These are phyloP conservation scores for Labeo catla DNA, from an alignment of 2,113 vertebrate genomes.

Conservation along the genomic window DNA sequence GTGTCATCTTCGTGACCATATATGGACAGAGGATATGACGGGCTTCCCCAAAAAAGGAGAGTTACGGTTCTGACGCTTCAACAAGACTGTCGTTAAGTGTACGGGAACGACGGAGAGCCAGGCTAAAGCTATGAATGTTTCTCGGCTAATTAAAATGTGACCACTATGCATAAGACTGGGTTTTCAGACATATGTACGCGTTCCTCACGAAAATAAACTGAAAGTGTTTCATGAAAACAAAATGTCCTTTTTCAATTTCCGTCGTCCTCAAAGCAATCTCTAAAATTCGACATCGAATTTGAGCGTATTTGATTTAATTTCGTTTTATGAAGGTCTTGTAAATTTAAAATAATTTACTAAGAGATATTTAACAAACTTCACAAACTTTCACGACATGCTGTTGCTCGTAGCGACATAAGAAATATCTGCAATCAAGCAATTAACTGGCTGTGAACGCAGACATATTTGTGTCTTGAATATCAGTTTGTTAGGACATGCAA, in stretches of 20 bases:
- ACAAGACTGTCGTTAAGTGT: slow-evolving; percentile 67
- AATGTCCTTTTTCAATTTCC: background rate
- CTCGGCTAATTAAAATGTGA: slow-evolving; percentile 13
- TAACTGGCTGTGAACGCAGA: background rate
- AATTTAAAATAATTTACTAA: background rate
- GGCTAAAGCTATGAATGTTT: background rate
- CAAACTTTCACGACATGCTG: background rate
- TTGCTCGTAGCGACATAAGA: background rate
- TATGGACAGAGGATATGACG: slow-evolving; percentile 97
- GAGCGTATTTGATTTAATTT: background rate
- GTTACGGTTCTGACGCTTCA: slow-evolving; percentile 84
- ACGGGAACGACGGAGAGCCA: slow-evolving; percentile 26
- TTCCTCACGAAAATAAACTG: background rate
- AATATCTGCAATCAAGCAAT: background rate
- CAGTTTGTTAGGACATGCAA: background rate
- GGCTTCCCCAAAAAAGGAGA: slow-evolving; percentile 88
- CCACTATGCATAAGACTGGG: background rate
- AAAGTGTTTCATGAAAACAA: background rate
- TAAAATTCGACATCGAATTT: background rate
- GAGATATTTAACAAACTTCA: background rate
- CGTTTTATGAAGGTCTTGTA: background rate
- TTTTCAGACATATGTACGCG: background rate
- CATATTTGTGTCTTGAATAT: background rate
- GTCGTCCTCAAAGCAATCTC: background rate
- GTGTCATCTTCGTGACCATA: slow-evolving; percentile 97